Conservation (phyloP, 2,113 vertebrate genomes). For the Halcyon senegalensis region DNA sequence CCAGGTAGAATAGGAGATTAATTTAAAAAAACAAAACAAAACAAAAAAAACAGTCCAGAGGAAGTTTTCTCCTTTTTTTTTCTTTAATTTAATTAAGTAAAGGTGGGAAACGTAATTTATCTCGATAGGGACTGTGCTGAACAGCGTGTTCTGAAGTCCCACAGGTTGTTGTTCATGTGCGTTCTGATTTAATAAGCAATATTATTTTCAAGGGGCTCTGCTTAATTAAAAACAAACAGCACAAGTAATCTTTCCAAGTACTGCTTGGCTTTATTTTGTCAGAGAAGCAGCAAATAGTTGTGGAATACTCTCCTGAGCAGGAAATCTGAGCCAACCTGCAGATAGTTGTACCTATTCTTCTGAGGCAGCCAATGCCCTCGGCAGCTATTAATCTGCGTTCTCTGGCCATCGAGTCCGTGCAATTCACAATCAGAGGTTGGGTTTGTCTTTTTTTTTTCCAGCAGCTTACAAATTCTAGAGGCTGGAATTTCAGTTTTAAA, state of each 20-base stretch:
- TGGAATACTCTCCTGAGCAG: neutral
- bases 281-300: neutral
- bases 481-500: neutral
- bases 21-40: neutral
- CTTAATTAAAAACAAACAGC: neutral
- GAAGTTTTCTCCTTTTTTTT: no score
- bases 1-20: neutral
- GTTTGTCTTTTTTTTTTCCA: neutral
- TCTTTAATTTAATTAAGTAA: neutral
- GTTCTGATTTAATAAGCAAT: neutral
- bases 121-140: neutral
- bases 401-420: neutral
- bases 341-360: neutral
- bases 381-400: neutral
- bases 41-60: neutral
- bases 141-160: neutral
- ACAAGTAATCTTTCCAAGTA: neutral
- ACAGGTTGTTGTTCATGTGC: neutral
- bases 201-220: neutral
- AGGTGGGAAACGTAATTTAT: neutral
- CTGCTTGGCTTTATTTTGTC: neutral
- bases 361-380: neutral
- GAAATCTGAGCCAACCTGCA: neutral
- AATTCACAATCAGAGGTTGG: neutral
- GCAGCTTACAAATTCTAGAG: neutral